A percentile compares a stretch with the other conserved stretches of the same genome.
Evolutionary conservation across 2,797 vertebrate species (phyloP).

Genomic region (Columba guinea): DNA sequence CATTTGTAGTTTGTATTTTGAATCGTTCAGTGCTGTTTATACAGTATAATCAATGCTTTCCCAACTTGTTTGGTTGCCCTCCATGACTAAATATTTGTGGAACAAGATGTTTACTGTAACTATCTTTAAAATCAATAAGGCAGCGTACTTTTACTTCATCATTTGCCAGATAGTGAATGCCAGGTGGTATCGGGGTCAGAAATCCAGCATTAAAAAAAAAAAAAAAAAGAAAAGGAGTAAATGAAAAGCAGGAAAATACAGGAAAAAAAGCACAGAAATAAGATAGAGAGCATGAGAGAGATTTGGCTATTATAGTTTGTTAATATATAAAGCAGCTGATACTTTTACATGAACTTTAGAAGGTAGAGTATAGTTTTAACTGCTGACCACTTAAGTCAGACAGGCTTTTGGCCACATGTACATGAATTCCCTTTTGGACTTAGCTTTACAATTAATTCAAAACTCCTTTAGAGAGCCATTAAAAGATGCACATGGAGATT

Average conservation of each 20-base stretch:
- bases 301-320: conserved; percentile 55
- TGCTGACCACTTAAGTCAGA: neutral
- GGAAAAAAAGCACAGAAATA: conserved; percentile 55
- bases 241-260: neutral
- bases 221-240: neutral
- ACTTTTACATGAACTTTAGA: conserved; percentile 61
- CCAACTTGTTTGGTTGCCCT: conserved; percentile 69
- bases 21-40: conserved; percentile 71
- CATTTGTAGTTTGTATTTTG: conserved; percentile 73
- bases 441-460: conserved; percentile 54
- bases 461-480: conserved; percentile 47
- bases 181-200: conserved; percentile 48
- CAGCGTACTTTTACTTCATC: conserved; percentile 64
- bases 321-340: conserved; percentile 47
- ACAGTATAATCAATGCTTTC: conserved; percentile 69
- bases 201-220: neutral
- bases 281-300: conserved; percentile 30
- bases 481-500: conserved; percentile 33
- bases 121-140: conserved; percentile 66
- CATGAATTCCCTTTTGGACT: conserved; percentile 37
- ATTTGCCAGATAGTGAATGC: conserved; percentile 63
- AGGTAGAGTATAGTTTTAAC: conserved; percentile 51
- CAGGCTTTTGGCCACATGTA: conserved; percentile 14
- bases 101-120: conserved; percentile 68
- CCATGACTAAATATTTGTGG: conserved; percentile 74